Percentiles rank a stretch among this genome's conserved stretches.
Evolutionary conservation across 2,888 invertebrate species (phyloP).

Genomic region (Ashinkailepas kermadecensis): DNA sequence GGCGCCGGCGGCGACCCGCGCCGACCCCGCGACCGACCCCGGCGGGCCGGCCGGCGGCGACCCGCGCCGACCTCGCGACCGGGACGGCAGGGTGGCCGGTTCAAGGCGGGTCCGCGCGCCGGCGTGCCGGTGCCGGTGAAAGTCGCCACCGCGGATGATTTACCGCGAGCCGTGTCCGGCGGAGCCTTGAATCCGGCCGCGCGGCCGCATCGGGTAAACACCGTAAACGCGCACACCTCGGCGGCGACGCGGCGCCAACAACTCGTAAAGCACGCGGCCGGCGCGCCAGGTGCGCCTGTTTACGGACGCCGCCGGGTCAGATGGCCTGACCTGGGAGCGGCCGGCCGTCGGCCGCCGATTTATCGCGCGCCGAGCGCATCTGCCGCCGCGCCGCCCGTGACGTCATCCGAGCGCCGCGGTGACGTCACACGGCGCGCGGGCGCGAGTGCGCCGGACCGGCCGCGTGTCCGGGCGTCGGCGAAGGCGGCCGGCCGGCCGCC

Average conservation of each 20-base stretch:
- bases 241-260: constrained; percentile 1
- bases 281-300: neutral
- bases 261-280: constrained; percentile 11
- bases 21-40: neutral
- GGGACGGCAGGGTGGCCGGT: neutral
- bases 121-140: neutral
- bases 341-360: neutral
- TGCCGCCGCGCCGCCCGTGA: neutral
- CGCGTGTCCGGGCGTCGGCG: neutral
- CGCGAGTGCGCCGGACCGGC: neutral
- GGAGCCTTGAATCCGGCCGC: constrained; percentile 4
- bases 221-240: constrained; percentile 1
- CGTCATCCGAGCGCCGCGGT: too few relatives aligned
- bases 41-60: neutral
- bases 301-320: neutral
- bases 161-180: neutral
- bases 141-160: constrained; percentile 1
- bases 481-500: neutral
- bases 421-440: too few relatives aligned
- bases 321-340: constrained; percentile 6
- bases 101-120: constrained; percentile 1
- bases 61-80: neutral
- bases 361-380: neutral
- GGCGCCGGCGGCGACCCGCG: neutral
- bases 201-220: constrained; percentile 7